phyloP scores from a whole-genome alignment of 2,113 vertebrate species.

The Oryzias woworae region DNA sequence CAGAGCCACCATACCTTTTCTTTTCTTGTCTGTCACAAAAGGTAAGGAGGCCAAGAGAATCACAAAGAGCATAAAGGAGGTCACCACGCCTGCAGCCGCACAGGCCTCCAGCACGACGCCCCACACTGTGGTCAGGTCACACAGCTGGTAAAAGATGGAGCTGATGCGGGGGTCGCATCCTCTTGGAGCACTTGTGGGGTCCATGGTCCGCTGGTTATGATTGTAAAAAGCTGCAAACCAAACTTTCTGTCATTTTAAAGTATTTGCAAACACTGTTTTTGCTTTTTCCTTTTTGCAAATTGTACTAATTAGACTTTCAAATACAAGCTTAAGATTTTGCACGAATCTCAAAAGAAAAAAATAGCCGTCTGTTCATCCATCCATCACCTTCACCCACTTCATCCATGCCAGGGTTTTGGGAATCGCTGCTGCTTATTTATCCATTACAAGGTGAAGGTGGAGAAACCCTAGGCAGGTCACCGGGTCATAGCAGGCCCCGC shows the following conservation, averaged over 20 bases:
- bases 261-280: too few relatives aligned
- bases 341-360: not conserved
- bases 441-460: too few relatives aligned
- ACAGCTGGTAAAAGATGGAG: constrained; percentile 88
- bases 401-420: too few relatives aligned
- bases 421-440: too few relatives aligned
- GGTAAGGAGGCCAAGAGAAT: constrained; percentile 84
- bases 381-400: too few relatives aligned
- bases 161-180: constrained; percentile 81
- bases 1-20: constrained; percentile 82
- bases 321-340: not conserved
- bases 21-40: constrained; percentile 82
- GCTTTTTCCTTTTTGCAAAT: constrained; percentile 6
- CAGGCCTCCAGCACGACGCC: constrained; percentile 86
- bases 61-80: constrained; percentile 83
- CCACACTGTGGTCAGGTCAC: constrained; percentile 84
- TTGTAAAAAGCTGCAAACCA: constrained; percentile 19
- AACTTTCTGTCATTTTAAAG: not conserved
- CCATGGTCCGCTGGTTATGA: not conserved
- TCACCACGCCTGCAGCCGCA: constrained; percentile 81
- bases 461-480: too few relatives aligned
- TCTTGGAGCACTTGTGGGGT: constrained; percentile 35
- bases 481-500: too few relatives aligned
- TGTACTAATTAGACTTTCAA: not conserved
- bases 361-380: too few relatives aligned